Base-by-base conservation (phyloP, 2,113 vertebrate species). In the Grus americana region DNA sequence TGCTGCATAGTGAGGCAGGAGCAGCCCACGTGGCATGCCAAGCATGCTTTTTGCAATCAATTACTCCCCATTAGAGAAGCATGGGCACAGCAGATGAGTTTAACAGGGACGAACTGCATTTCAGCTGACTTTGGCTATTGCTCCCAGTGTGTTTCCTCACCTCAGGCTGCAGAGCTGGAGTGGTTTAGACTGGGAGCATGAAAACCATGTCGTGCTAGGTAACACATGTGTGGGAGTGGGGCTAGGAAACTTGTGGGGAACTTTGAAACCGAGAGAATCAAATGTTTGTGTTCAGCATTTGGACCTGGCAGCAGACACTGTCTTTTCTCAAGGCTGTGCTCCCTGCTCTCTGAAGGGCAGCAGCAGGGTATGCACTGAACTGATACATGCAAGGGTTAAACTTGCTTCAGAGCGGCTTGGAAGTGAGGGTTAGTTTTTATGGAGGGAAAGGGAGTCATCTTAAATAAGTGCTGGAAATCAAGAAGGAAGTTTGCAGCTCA, bases 391-490 rank as follows among this genome's bases (percentile, higher is more conserved):
- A 89, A 42, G 84, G 46, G 89, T 97, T 97, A 95, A 92, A 66
- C n/a, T 73, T 59, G 38, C 71, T 89, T 73, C 62, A 68, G 66
- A 88, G 50, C n/a, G 38, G 44, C 80, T 85, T 81, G 40, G 83
- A 91, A 79, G 70, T 1, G 3, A 87, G 58, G 81, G 81, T 82
- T 96, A 54, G 62, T 76, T 95, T 94, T 97, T 94, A 95, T 91
- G 90, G 81, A 82, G 71, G 81, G 34, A 88, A 86, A 91, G 87
- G 74, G 91, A 97, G 22, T 83, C 16, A 50, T 97, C 80, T 90
- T 38, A 95, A 96, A 34, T 88, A 79, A 94, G 58, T 91, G 54
- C 74, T 95, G 62, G 89, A 95, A 94, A 88, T 78, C 91, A 83
- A 80, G 75, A 67, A 89, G 62, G 67, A 83, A 78, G 58, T 90